Percentiles rank a stretch among this genome's conserved stretches.
These are phyloP conservation scores for Penaeus chinensis DNA, from an alignment of 1,140 invertebrate species.

Conservation along the genomic window DNA sequence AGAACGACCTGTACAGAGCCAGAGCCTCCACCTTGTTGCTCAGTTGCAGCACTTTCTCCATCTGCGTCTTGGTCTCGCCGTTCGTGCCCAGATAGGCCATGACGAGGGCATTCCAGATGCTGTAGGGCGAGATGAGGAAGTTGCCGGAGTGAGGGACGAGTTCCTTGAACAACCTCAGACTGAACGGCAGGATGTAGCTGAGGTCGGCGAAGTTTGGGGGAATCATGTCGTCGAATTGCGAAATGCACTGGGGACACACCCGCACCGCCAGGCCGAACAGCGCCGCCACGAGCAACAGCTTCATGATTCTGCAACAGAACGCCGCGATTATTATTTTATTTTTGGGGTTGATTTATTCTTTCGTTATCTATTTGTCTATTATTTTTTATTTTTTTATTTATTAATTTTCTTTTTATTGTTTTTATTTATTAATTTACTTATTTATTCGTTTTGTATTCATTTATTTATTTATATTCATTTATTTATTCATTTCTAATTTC, in stretches of 20 bases:
- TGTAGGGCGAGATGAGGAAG: constrained; percentile 90
- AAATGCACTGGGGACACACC: constrained; percentile 10
- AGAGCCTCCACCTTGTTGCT: constrained; percentile 32
- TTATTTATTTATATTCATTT: too few relatives aligned
- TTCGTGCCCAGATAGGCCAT: constrained; percentile 82
- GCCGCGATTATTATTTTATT: too few relatives aligned
- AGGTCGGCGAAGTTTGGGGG: constrained; percentile 23
- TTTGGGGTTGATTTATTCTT: too few relatives aligned
- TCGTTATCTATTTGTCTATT: too few relatives aligned
- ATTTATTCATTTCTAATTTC: too few relatives aligned
- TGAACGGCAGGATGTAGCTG: constrained; percentile 42
- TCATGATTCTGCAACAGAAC: neutral
- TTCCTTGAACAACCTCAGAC: constrained; percentile 38
- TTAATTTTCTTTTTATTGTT: too few relatives aligned
- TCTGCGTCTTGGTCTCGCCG: constrained; percentile 72
- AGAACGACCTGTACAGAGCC: constrained; percentile 19
- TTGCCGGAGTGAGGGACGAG: constrained; percentile 69
- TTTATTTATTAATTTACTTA: too few relatives aligned
- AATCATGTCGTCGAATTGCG: constrained; percentile 70
- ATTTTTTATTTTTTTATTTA: too few relatives aligned
- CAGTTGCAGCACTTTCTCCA: constrained; percentile 20
- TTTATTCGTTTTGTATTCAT: too few relatives aligned
- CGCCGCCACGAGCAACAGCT: neutral
- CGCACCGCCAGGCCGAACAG: neutral
- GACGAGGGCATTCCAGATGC: constrained; percentile 82